Evolutionary conservation across 30 jellyfish, hydroid and myxozoan species (phyloP), one percentile per base, ranked within the genome.

Genomic region (Aurelia coerulea): DNA sequence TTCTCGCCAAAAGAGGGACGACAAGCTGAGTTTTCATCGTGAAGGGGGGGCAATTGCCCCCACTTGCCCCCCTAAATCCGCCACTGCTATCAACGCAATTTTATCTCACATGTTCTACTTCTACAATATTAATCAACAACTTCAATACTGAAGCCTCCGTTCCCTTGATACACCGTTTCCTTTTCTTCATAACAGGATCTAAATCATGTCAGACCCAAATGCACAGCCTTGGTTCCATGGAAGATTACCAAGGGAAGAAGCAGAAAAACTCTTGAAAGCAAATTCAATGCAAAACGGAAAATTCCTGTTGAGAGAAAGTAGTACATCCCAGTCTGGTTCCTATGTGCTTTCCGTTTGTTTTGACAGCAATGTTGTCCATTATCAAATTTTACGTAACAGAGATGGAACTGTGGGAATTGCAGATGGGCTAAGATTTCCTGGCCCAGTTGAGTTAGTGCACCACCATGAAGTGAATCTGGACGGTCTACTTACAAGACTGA

Each of bases 171-270:
- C 14, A 10, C 80, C 0, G 2, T 70, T 23, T 68, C 4, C 68
- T 37, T 60, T 54, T 53, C 8, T 76, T 16, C 31, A 7, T 46
- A 19, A 34, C 42, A 15, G 29, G 41, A 46, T 7, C 1, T 73
- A 18, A 34, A 88, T 33, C 7, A 93, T 93, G 98, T 83, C 96
- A 5, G 98, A 93, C 69, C 98, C 98, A 67, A 73, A 95, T 50
- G 74, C 91, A 42, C 92, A 81, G 88, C 90, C 88, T n/a, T 93
- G 98, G 98, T 93, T 93, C 75, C 98, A 93, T 71, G 98, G 98
- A 46, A 86, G 98, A 58, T 82, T 93, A 39, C 65, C 98, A 66
- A 63, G 98, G 51, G 98, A 93, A 51, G 87, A 86, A 63, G 79
- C 98, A 23, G 98, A 93, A 31, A 88, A 72, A 56, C 81, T 88